Evolutionary conservation across 2,113 vertebrate genomes (phyloP).

Genomic region (Misgurnus anguillicaudatus): DNA sequence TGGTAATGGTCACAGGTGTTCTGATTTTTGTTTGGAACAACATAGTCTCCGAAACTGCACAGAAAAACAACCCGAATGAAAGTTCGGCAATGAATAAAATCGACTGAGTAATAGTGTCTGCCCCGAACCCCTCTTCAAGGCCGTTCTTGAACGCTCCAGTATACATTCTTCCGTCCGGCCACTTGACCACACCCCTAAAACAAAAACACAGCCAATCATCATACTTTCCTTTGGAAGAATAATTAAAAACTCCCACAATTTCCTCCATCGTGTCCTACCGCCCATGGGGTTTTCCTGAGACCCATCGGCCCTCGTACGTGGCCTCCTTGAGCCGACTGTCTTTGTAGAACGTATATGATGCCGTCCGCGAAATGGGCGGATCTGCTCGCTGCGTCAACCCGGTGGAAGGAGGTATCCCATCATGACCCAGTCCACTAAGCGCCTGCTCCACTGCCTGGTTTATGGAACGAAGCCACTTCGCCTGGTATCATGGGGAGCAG

Average conservation of each 20-base stretch:
- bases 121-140: slow-evolving; percentile 90
- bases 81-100: not conserved
- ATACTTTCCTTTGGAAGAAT: not conserved
- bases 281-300: slow-evolving; percentile 89
- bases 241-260: not conserved
- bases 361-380: slow-evolving; percentile 89
- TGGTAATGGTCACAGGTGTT: slow-evolving; percentile 89
- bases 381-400: slow-evolving; percentile 78
- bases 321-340: slow-evolving; percentile 91
- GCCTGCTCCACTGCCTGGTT: slow-evolving; percentile 94
- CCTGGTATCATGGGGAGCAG: slow-evolving; percentile 68
- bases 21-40: slow-evolving; percentile 81
- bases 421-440: slow-evolving; percentile 75
- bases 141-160: slow-evolving; percentile 91
- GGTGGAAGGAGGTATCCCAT: slow-evolving; percentile 60
- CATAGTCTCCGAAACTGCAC: slow-evolving; percentile 87
- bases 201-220: slow-evolving; percentile 17
- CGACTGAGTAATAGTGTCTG: not conserved
- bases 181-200: slow-evolving; percentile 86
- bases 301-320: slow-evolving; percentile 89
- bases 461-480: slow-evolving; percentile 92
- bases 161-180: slow-evolving; percentile 91
- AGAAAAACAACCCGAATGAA: not conserved
- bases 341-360: slow-evolving; percentile 94
- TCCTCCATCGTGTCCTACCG: slow-evolving; percentile 73